Conservation (phyloP, 2,888 invertebrate species). For the Polydrusus pterygomalis region DNA sequence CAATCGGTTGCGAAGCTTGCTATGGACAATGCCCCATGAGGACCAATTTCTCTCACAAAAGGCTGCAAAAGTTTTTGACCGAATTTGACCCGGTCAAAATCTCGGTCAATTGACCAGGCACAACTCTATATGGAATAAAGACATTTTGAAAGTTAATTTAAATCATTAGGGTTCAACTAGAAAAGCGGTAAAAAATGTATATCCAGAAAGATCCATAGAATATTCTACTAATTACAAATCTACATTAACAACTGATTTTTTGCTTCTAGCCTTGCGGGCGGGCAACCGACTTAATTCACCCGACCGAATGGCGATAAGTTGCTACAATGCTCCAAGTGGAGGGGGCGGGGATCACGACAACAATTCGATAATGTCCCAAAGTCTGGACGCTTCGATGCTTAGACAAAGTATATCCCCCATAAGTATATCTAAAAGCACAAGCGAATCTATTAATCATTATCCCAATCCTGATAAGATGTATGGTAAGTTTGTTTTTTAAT, state of each 20-base stretch:
- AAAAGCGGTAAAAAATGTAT: too few relatives aligned
- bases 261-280: conserved; percentile 68
- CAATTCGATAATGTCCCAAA: conserved; percentile 76
- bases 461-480: conserved; percentile 63
- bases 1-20: too few relatives aligned
- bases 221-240: neutral
- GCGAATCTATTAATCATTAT: conserved; percentile 46
- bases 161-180: too few relatives aligned
- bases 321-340: conserved; percentile 73
- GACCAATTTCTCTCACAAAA: too few relatives aligned
- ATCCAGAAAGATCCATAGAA: too few relatives aligned
- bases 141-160: too few relatives aligned
- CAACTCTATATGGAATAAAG: too few relatives aligned
- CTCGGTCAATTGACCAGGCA: too few relatives aligned
- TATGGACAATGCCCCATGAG: too few relatives aligned
- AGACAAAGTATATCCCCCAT: conserved; percentile 69
- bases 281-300: conserved; percentile 77
- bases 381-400: conserved; percentile 77
- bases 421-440: conserved; percentile 56
- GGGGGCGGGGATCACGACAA: conserved; percentile 60
- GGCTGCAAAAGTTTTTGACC: too few relatives aligned
- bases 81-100: too few relatives aligned
- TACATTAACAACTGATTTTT: neutral
- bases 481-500: too few relatives aligned
- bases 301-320: conserved; percentile 84